Evolutionary conservation across 1,140 invertebrate species (phyloP).

Genomic region (Probaryconus sp.): DNA sequence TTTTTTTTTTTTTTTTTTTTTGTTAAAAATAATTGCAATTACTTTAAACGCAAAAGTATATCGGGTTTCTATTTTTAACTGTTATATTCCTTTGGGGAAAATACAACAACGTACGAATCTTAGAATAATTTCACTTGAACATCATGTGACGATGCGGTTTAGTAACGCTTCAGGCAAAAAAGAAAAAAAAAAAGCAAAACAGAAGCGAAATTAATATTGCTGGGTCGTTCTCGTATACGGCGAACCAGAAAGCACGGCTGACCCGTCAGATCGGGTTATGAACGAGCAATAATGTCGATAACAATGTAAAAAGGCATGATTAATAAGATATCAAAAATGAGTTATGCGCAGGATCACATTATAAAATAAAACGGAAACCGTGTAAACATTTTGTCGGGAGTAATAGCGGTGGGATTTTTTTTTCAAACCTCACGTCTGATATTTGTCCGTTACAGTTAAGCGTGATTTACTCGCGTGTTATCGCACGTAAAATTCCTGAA

Average conservation of each 20-base stretch:
- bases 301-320: constrained; percentile 26
- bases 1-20: too few relatives aligned
- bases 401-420: background rate
- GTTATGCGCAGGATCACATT: background rate
- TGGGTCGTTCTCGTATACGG: constrained; percentile 5
- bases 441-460: background rate
- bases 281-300: constrained; percentile 44
- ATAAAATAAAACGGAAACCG: background rate
- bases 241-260: constrained; percentile 28
- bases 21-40: too few relatives aligned
- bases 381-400: background rate
- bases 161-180: constrained; percentile 17
- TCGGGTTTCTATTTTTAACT: too few relatives aligned
- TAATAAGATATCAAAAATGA: constrained; percentile 26
- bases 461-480: too few relatives aligned
- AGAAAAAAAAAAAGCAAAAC: too few relatives aligned
- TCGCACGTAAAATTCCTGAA: too few relatives aligned
- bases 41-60: too few relatives aligned
- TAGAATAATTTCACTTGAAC: background rate
- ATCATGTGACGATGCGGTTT: constrained; percentile 24
- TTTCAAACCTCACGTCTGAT: background rate
- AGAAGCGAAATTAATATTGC: constrained; percentile 43
- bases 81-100: too few relatives aligned
- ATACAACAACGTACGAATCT: too few relatives aligned
- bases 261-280: constrained; percentile 27